Conservation (phyloP, 2,113 vertebrate species). For the Gallinago paraguaiae region DNA sequence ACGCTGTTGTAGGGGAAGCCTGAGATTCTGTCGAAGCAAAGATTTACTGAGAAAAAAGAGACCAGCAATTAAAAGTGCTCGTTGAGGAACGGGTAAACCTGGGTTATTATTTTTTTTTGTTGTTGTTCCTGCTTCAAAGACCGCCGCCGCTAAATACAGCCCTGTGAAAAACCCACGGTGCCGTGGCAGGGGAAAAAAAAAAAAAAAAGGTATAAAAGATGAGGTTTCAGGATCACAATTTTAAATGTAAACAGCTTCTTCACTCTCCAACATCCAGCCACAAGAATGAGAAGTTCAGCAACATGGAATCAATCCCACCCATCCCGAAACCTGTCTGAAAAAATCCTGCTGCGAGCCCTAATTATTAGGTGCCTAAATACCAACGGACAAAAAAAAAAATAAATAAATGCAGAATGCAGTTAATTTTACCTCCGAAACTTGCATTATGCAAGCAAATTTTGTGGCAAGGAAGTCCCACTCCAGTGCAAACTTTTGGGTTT, state of each 20-base stretch:
- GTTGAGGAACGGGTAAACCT: background rate
- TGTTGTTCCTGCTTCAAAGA: background rate
- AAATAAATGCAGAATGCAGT: background rate
- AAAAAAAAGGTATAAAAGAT: background rate
- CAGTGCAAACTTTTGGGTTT: background rate
- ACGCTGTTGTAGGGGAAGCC: background rate
- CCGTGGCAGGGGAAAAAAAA: background rate
- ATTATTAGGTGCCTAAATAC: background rate
- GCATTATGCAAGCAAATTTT: background rate
- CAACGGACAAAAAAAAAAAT: background rate
- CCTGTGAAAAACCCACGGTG: background rate
- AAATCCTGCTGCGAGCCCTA: background rate
- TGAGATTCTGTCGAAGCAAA: background rate
- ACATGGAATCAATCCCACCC: background rate
- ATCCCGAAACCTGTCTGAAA: background rate
- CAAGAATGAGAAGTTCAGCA: background rate
- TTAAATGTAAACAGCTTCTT: background rate
- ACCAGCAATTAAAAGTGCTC: background rate
- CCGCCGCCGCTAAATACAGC: background rate
- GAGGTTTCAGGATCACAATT: background rate
- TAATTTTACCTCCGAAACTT: background rate
- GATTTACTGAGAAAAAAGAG: background rate
- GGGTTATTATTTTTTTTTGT: background rate
- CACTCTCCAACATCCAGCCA: background rate
- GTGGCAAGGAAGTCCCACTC: background rate